Percentiles rank a stretch among this genome's conserved stretches.
Conservation (phyloP, 2,113 vertebrate species). For the Oreochromis aureus region DNA sequence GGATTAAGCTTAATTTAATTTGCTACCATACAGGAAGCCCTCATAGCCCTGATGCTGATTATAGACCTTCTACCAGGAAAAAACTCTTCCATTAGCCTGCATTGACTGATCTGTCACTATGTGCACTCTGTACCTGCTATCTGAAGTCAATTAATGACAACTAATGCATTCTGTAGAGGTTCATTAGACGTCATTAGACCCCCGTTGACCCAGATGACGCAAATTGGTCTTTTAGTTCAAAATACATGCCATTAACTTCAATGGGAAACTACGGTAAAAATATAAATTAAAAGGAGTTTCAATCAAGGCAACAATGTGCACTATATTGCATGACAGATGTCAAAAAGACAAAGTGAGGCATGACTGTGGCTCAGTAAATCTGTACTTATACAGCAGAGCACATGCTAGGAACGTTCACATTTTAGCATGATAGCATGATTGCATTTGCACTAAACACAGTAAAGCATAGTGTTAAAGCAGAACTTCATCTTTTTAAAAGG, state of each 20-base stretch:
- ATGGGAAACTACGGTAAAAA: not conserved
- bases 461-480: not conserved
- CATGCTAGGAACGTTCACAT: not conserved
- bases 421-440: not conserved
- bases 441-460: not conserved
- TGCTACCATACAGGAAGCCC: not conserved
- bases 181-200: conserved; percentile 25
- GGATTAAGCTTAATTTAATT: not conserved
- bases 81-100: not conserved
- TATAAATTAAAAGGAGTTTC: not conserved
- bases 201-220: conserved; percentile 7
- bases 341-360: not conserved
- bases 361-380: not conserved
- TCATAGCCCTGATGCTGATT: not conserved
- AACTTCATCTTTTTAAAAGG: not conserved
- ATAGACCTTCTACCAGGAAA: not conserved
- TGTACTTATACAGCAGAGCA: not conserved
- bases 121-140: conserved; percentile 41
- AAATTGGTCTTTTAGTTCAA: not conserved
- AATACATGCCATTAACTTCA: not conserved
- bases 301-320: not conserved
- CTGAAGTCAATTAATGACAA: conserved; percentile 69
- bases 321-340: not conserved
- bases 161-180: conserved; percentile 45
- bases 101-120: conserved; percentile 27